Conservation (phyloP, 2,797 vertebrate species). For the Sorex maritimensis region DNA sequence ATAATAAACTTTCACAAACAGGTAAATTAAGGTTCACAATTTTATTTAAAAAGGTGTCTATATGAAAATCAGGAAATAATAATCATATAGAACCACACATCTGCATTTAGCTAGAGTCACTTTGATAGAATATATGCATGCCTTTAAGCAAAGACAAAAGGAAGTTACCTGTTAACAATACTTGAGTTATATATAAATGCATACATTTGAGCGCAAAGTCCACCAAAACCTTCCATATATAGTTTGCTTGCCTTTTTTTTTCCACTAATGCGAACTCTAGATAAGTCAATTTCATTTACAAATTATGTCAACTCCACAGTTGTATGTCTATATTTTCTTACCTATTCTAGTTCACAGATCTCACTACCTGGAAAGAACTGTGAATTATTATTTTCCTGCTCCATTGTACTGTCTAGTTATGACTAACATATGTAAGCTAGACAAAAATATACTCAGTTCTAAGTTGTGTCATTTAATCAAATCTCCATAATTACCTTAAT, state of each 20-base stretch:
- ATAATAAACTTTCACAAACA: not conserved
- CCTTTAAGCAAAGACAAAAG: not conserved
- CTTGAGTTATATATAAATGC: not conserved
- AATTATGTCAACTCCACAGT: not conserved
- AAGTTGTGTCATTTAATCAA: not conserved
- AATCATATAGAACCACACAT: not conserved
- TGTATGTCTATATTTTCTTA: conserved; percentile 6
- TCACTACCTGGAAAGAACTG: not conserved
- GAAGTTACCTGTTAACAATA: not conserved
- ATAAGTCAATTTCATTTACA: not conserved
- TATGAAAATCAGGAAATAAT: not conserved
- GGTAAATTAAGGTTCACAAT: not conserved
- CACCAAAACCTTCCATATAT: not conserved
- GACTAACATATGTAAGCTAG: not conserved
- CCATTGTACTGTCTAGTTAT: not conserved
- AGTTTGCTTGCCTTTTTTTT: not conserved
- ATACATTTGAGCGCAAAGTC: not conserved
- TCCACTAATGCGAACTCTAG: not conserved
- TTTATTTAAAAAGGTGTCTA: not conserved
- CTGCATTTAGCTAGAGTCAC: not conserved
- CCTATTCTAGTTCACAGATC: not conserved
- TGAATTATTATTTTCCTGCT: not conserved
- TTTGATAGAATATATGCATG: not conserved
- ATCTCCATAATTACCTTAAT: not conserved
- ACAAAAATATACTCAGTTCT: not conserved